phyloP scores from a whole-genome alignment of 2,113 vertebrate genomes.

The Phalacrocorax aristotelis region DNA sequence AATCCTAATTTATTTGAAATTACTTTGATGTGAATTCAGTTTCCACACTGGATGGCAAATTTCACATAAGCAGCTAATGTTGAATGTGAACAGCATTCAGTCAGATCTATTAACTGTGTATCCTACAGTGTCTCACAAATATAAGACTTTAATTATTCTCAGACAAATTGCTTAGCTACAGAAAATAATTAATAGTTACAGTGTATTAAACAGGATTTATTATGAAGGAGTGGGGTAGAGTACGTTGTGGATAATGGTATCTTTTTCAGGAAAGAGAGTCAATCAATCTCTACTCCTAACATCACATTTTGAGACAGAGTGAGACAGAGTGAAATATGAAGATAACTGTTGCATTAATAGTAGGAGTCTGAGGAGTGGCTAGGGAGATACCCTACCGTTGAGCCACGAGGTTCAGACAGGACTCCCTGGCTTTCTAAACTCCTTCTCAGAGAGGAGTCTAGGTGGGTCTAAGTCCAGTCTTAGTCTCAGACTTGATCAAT shows the following conservation, averaged over 20 bases:
- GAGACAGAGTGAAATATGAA: not conserved
- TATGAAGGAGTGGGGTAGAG: not conserved
- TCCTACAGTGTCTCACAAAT: not conserved
- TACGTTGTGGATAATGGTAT: not conserved
- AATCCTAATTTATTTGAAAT: not conserved
- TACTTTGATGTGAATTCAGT: not conserved
- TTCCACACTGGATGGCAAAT: not conserved
- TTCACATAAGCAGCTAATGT: not conserved
- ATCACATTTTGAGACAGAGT: fast-evolving
- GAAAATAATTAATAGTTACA: not conserved
- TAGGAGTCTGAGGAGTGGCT: too few species aligned
- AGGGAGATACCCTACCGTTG: too few species aligned
- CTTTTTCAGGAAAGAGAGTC: not conserved
- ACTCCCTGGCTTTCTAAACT: too few species aligned
- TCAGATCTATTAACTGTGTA: not conserved
- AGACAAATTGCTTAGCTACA: not conserved
- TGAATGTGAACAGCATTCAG: not conserved
- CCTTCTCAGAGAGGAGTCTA: too few species aligned
- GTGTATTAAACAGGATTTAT: not conserved
- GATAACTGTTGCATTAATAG: not conserved
- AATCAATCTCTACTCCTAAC: not conserved
- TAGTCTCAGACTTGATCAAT: too few species aligned
- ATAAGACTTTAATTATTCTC: not conserved
- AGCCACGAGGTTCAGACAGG: too few species aligned
- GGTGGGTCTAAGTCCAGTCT: too few species aligned